These are phyloP conservation scores for Grallaria varia DNA, from an alignment of 2,113 vertebrate species.

Conservation along the genomic window DNA sequence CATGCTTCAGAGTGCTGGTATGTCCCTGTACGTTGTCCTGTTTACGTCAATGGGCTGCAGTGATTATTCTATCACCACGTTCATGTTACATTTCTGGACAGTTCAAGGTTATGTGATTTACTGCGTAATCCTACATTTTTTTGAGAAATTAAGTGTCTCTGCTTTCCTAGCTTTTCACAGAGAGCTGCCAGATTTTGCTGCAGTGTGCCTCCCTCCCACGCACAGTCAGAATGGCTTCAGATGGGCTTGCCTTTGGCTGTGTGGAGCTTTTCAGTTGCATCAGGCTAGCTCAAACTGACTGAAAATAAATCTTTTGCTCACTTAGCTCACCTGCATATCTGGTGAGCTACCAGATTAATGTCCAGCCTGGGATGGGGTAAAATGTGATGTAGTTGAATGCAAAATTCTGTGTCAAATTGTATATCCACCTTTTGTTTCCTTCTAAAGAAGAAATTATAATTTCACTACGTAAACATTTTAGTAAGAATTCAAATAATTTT, in stretches of 20 bases:
- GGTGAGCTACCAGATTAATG: rapidly evolving
- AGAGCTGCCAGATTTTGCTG: not conserved
- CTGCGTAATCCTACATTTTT: not conserved
- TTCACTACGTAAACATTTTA: not conserved
- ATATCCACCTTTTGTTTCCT: not conserved
- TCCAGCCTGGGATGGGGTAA: not conserved
- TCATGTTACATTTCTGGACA: conserved; percentile 42
- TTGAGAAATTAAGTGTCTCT: conserved; percentile 48
- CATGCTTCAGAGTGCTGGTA: not conserved
- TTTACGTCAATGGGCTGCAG: not conserved
- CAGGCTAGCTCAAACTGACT: not conserved
- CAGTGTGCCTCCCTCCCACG: not conserved
- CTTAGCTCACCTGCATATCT: not conserved
- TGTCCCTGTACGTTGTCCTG: not conserved
- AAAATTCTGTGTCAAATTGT: not conserved
- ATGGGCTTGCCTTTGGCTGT: not conserved
- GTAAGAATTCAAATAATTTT: not conserved
- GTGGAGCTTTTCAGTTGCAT: not conserved
- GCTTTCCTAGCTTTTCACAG: conserved; percentile 6
- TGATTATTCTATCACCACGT: conserved; percentile 56
- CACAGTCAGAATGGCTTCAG: not conserved
- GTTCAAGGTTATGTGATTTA: conserved; percentile 45
- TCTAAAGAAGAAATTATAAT: not conserved
- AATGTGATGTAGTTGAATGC: not conserved
- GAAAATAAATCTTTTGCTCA: not conserved